Conservation (phyloP, 1,140 invertebrate species). For the Orussus abietinus region DNA sequence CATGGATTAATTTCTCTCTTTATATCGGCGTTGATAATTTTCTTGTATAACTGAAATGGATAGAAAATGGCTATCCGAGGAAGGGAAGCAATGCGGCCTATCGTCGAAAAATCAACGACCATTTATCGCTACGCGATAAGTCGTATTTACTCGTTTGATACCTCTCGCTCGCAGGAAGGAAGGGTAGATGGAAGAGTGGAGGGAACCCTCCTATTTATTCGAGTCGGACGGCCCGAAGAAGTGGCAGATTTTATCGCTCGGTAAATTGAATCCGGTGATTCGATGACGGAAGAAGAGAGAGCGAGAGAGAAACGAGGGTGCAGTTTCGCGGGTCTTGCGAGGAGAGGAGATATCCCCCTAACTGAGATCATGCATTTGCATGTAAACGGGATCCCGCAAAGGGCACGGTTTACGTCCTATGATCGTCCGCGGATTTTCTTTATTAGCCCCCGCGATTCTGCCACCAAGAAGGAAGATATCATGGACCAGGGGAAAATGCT, state of each 20-base stretch:
- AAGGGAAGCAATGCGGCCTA: too few relatives aligned
- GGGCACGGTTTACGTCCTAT: background rate
- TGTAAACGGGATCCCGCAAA: slow-evolving; percentile 22
- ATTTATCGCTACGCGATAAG: too few relatives aligned
- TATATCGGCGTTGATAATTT: too few relatives aligned
- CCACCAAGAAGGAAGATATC: too few relatives aligned
- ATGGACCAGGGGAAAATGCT: too few relatives aligned
- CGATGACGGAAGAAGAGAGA: slow-evolving; percentile 15
- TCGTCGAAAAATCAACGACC: too few relatives aligned
- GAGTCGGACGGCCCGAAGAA: slow-evolving; percentile 30
- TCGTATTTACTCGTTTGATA: too few relatives aligned
- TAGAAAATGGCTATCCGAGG: too few relatives aligned
- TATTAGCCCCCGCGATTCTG: too few relatives aligned
- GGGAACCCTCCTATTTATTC: slow-evolving; percentile 19
- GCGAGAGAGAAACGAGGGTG: slow-evolving; percentile 4
- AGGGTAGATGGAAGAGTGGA: slow-evolving; percentile 6
- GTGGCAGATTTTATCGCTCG: slow-evolving; percentile 35
- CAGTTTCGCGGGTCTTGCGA: slow-evolving; percentile 3
- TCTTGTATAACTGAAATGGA: too few relatives aligned
- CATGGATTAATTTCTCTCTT: too few relatives aligned
- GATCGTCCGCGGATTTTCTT: slow-evolving; percentile 16
- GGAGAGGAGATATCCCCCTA: slow-evolving; percentile 4
- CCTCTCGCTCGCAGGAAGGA: too few relatives aligned
- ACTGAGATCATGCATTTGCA: slow-evolving; percentile 21
- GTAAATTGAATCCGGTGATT: slow-evolving; percentile 36